Evolutionary conservation across 2,888 invertebrate genomes (phyloP).

Genomic region (Leptinotarsa peninsularis): DNA sequence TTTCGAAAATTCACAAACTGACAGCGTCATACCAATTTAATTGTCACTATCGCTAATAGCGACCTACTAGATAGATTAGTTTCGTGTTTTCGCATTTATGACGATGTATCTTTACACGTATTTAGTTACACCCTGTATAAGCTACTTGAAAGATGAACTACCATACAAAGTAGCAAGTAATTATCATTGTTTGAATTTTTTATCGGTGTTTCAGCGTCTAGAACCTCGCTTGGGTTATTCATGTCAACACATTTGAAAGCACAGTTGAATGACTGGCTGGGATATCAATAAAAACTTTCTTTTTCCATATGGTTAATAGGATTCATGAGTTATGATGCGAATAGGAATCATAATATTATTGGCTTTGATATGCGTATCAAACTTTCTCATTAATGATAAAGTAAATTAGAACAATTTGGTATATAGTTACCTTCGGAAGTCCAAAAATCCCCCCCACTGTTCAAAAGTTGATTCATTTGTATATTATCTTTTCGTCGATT

Average conservation of each 20-base stretch:
- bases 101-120: too few relatives aligned
- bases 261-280: conserved; percentile 15
- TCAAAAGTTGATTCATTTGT: too few relatives aligned
- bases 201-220: background rate
- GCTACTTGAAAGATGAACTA: background rate
- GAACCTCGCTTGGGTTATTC: background rate
- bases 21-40: too few relatives aligned
- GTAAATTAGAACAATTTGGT: too few relatives aligned
- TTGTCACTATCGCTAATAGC: too few relatives aligned
- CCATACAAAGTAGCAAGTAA: background rate
- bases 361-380: background rate
- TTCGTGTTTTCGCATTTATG: too few relatives aligned
- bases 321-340: conserved; percentile 21
- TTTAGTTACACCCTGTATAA: too few relatives aligned
- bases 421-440: too few relatives aligned
- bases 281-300: conserved; percentile 29
- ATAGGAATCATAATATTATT: conserved; percentile 20
- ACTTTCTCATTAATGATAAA: background rate
- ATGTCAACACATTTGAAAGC: conserved; percentile 12
- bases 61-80: too few relatives aligned
- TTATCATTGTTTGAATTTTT: conserved; percentile 1
- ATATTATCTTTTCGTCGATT: too few relatives aligned
- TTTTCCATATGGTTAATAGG: conserved; percentile 35
- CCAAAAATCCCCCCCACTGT: too few relatives aligned
- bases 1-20: too few relatives aligned